Evolutionary conservation across 1,140 invertebrate genomes (phyloP), one percentile per base, ranked within the genome.

Genomic region (Philotrypesis tridentata): DNA sequence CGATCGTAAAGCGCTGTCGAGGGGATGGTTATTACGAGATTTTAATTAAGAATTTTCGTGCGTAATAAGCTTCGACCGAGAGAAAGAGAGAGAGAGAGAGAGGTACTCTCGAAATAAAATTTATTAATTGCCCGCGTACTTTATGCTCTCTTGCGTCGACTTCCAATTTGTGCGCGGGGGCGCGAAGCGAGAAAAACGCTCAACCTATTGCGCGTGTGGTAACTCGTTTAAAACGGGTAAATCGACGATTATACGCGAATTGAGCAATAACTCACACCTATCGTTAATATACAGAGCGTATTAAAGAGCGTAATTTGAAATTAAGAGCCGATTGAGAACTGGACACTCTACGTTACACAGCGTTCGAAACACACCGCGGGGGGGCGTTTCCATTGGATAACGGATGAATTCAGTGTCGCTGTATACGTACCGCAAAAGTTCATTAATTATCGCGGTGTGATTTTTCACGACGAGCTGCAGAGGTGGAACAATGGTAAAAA

Each of bases 41-140:
- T 72, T 37, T 72, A 72, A 72, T 72, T 72, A 48, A 72, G n/a
- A 72, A 48, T 72, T 72, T 48, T 27, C 70, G 37, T n/a, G 67
- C n/a, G n/a, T 21, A 33, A 33, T 33, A 21, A 65, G 63, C 63
- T 29, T 55, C n/a, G 21, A 21, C n/a, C 7, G 21, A 6, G 48
- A 55, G 17, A 55, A 3, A 17, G n/a, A n/a, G n/a, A n/a, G n/a
- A n/a, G n/a, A n/a, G n/a, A n/a, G n/a, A n/a, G n/a, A n/a, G n/a
- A n/a, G n/a, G n/a, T n/a, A n/a, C n/a, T n/a, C n/a, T n/a, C 6
- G 6, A 43, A 12, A 3, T n/a, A 17, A 14, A 55, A 14, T 55
- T n/a, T 55, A 7, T 55, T 55, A 55, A 55, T 21, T n/a, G n/a
- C 48, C 0, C 48, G 1, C 21, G 48, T 17, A n/a, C 48, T 55